Conservation (phyloP, 1,140 invertebrate species). For the Pomacea maculata region DNA sequence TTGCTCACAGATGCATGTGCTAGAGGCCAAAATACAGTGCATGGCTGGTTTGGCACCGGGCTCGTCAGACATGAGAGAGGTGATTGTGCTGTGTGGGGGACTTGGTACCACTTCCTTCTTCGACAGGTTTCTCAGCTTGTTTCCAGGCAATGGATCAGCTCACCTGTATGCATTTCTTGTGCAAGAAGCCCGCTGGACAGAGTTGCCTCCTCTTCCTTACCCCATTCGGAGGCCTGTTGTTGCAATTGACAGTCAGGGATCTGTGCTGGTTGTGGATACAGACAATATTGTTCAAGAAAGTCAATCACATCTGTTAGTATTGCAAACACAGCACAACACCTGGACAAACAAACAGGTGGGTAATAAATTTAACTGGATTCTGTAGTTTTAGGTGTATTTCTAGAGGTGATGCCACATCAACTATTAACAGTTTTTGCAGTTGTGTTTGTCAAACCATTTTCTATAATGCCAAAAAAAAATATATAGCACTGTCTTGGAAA, state of each 20-base stretch:
- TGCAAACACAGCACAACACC: too few relatives aligned
- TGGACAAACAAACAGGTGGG: too few relatives aligned
- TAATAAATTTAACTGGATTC: constrained; percentile 31
- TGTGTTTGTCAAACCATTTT: too few relatives aligned
- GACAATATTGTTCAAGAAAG: constrained; percentile 26
- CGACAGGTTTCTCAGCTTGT: not conserved
- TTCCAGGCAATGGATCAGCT: not conserved
- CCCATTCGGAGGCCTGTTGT: constrained; percentile 38
- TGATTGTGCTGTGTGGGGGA: constrained; percentile 49
- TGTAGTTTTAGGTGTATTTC: constrained; percentile 12
- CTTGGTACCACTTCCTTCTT: constrained; percentile 23
- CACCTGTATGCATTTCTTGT: constrained; percentile 48
- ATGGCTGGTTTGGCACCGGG: constrained; percentile 35
- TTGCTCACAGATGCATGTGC: constrained; percentile 21
- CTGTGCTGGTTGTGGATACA: constrained; percentile 43
- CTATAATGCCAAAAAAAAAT: too few relatives aligned
- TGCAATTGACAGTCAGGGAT: constrained; percentile 28
- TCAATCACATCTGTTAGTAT: constrained; percentile 5
- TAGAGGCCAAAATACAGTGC: constrained; percentile 43
- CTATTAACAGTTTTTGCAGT: too few relatives aligned
- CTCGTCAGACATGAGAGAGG: constrained; percentile 34
- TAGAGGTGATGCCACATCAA: too few relatives aligned
- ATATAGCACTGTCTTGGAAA: too few relatives aligned
- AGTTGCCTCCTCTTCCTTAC: constrained; percentile 47
- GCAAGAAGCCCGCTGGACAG: constrained; percentile 48